These are phyloP conservation scores for Acanthoscelides obtectus DNA, from an alignment of 2,888 invertebrate species.

Conservation along the genomic window DNA sequence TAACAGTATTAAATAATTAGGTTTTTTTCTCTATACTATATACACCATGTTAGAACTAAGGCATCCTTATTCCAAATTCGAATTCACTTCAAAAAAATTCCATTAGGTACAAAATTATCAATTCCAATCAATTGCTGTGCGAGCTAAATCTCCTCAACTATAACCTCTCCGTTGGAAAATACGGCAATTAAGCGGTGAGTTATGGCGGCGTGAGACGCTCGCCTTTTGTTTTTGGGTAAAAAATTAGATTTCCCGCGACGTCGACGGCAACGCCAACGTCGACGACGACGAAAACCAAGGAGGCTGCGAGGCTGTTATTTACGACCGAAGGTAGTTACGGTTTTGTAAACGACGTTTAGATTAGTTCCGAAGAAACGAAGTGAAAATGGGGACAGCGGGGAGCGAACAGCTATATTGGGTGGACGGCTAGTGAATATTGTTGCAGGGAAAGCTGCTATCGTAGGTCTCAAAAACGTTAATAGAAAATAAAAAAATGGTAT, in stretches of 20 bases:
- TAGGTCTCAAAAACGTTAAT: too few relatives aligned
- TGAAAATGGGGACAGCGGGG: background rate
- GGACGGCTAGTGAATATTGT: background rate
- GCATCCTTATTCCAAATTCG: too few relatives aligned
- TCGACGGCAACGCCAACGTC: background rate
- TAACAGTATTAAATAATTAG: too few relatives aligned
- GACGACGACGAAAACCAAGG: background rate
- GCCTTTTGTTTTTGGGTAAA: background rate
- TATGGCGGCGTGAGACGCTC: background rate
- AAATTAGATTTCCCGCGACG: background rate
- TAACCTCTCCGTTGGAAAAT: background rate
- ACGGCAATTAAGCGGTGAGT: background rate
- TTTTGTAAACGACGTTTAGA: background rate
- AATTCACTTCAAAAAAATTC: too few relatives aligned
- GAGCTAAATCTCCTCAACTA: background rate
- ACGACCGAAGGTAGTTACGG: background rate
- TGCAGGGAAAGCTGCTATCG: background rate
- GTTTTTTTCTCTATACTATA: too few relatives aligned
- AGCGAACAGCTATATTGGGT: background rate
- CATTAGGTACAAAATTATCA: too few relatives aligned
- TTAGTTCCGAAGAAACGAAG: background rate
- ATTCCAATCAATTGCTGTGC: too few relatives aligned
- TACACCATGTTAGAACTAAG: too few relatives aligned
- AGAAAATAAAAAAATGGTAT: too few relatives aligned
- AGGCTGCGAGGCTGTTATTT: background rate